Conservation (phyloP, 2,888 invertebrate genomes). For the Meloe dianella region DNA sequence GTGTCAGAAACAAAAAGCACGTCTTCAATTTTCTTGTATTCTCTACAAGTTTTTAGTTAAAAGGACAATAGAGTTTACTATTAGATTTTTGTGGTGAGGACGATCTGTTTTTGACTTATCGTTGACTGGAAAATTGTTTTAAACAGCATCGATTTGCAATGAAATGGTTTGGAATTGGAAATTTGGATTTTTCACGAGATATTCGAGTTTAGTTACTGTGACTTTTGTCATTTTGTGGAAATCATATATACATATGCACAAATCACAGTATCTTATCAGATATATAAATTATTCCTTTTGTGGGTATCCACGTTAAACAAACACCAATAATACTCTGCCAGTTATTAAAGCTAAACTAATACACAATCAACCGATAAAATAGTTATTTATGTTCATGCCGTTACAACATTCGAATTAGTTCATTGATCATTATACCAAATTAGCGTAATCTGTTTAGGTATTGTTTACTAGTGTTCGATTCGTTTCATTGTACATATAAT, state of each 20-base stretch:
- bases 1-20: constrained; percentile 35
- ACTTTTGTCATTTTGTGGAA: background rate
- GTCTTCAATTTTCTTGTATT: background rate
- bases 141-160: background rate
- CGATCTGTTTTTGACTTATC: background rate
- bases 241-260: constrained; percentile 38
- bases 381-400: constrained; percentile 41
- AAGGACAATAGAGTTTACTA: background rate
- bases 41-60: constrained; percentile 20
- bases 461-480: constrained; percentile 40
- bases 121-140: background rate
- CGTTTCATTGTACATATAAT: constrained; percentile 32
- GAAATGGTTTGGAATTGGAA: background rate
- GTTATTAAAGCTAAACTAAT: constrained; percentile 44
- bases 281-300: constrained; percentile 46
- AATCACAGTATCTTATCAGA: constrained; percentile 44
- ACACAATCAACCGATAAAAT: constrained; percentile 40
- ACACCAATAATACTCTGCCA: constrained; percentile 31
- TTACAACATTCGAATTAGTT: constrained; percentile 43
- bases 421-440: constrained; percentile 44
- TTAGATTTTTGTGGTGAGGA: background rate
- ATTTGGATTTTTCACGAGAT: background rate
- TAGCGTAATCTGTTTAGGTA: constrained; percentile 41
- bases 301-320: constrained; percentile 40
- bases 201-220: background rate